Base-by-base conservation (phyloP, 2,797 vertebrate species). In the Darevskia nairensis region DNA sequence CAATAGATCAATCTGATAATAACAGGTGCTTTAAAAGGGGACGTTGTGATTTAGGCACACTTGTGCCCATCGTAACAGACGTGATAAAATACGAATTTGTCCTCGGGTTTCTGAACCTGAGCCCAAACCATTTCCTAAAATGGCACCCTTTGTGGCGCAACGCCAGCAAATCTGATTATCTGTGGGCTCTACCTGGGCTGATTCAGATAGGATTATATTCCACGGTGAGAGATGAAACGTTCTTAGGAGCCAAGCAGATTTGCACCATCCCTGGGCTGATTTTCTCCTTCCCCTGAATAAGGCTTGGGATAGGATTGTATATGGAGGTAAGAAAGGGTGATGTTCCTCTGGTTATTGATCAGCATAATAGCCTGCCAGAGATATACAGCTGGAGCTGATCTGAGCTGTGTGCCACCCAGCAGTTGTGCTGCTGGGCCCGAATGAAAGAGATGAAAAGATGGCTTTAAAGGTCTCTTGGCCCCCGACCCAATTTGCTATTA, bases 401-500 rank as follows among this genome's bases (percentile, higher is more conserved):
- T 75, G 39, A 21, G 19, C 27, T 35, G 55, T 74, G 68, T 74
- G 75, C 80, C 41, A 69, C 25, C 66, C 69, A 86, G 61, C 61
- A 69, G 77, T 59, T 68, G 19, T 8, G 32, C 23, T 5, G 23
- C 61, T 74, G 82, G 78, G 59, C 77, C 78, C 84, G 55, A 83
- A 55, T 46, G 80, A 87, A 90, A 87, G 35, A 59, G 76, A 86
- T 82, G 29, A 79, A 90, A 80, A 8, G 35, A 69, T 25, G 44
- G 55, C 10, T 91, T 75, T 75, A 89, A 89, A 86, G 84, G 78
- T 86, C 79, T 89, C 71, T 89, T 89, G 88, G 84, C 88, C 88
- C 84, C 44, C 32, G 27, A 89, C 88, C 79, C 88, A 86, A 89
- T 89, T 89, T 89, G 88, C 88, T 86, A 69, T 91, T 92, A 72